Percentiles rank a stretch among this genome's conserved stretches.
These are phyloP conservation scores for Drosophila mayri DNA, from an alignment of 1,140 invertebrate genomes.

Conservation along the genomic window DNA sequence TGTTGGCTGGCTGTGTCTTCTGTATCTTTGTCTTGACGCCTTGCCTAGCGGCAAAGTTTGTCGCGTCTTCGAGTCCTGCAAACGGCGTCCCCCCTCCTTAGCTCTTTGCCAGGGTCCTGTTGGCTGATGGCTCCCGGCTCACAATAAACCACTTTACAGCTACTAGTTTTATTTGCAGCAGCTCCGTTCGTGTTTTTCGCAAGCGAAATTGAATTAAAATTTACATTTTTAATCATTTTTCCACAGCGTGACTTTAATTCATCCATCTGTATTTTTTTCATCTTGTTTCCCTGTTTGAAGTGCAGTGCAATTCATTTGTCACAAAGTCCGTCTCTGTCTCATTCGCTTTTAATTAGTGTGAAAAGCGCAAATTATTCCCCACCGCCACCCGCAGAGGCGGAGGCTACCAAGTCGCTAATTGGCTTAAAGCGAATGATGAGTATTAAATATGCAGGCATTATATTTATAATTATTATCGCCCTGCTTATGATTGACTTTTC, in stretches of 20 bases:
- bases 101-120: conserved; percentile 10
- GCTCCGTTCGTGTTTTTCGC: conserved; percentile 49
- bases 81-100: conserved; percentile 5
- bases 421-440: conserved; percentile 76
- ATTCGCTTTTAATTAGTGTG: conserved; percentile 81
- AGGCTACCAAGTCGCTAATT: conserved; percentile 57
- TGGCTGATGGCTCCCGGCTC: conserved; percentile 49
- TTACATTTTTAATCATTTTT: conserved; percentile 82
- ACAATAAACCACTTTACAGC: conserved; percentile 80
- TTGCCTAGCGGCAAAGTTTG: conserved; percentile 76
- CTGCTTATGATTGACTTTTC: conserved; percentile 33
- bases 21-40: conserved; percentile 54
- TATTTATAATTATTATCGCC: conserved; percentile 43
- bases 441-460: conserved; percentile 61
- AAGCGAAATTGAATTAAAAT: conserved; percentile 76
- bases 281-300: conserved; percentile 5
- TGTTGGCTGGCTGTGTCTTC: conserved; percentile 36
- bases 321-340: conserved; percentile 39
- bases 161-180: conserved; percentile 58
- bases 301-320: conserved; percentile 67
- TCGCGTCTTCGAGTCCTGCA: conserved; percentile 55
- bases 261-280: conserved; percentile 2
- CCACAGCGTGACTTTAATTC: conserved; percentile 70
- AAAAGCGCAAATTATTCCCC: conserved; percentile 76
- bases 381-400: conserved; percentile 9